Evolutionary conservation across 1,140 invertebrate species (phyloP).

Genomic region (Acromyrmex echinatior): DNA sequence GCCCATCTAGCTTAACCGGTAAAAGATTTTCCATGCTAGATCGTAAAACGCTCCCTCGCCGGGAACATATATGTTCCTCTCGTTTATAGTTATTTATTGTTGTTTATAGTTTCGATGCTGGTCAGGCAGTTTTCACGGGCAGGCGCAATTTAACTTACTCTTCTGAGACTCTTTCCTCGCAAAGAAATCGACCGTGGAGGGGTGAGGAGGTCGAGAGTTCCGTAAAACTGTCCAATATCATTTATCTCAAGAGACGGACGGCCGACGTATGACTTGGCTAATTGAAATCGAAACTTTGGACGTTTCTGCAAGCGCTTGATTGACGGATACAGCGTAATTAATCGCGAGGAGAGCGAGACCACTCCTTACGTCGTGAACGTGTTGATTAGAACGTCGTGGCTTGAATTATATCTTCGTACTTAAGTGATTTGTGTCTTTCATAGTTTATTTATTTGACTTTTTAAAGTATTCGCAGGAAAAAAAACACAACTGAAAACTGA

Average conservation of each 20-base stretch:
- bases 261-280: constrained; percentile 45
- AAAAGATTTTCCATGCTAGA: constrained; percentile 53
- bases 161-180: constrained; percentile 29
- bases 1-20: constrained; percentile 16
- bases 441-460: constrained; percentile 10
- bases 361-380: not conserved
- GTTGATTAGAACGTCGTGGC: constrained; percentile 6
- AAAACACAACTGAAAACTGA: too few relatives aligned
- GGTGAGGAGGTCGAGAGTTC: not conserved
- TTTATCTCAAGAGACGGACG: constrained; percentile 52
- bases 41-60: constrained; percentile 35
- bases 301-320: constrained; percentile 30
- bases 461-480: too few relatives aligned
- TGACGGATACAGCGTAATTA: constrained; percentile 51
- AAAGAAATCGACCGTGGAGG: constrained; percentile 15
- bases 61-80: constrained; percentile 7
- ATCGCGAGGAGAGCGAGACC: not conserved
- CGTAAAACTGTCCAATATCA: constrained; percentile 57
- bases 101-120: constrained; percentile 53
- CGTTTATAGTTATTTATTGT: constrained; percentile 42
- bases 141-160: constrained; percentile 57
- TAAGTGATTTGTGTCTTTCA: not conserved
- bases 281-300: constrained; percentile 60
- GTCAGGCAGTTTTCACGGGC: constrained; percentile 18
- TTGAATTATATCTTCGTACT: not conserved